phyloP scores from a whole-genome alignment of 2,888 invertebrate species.

The Elmis aenea region DNA sequence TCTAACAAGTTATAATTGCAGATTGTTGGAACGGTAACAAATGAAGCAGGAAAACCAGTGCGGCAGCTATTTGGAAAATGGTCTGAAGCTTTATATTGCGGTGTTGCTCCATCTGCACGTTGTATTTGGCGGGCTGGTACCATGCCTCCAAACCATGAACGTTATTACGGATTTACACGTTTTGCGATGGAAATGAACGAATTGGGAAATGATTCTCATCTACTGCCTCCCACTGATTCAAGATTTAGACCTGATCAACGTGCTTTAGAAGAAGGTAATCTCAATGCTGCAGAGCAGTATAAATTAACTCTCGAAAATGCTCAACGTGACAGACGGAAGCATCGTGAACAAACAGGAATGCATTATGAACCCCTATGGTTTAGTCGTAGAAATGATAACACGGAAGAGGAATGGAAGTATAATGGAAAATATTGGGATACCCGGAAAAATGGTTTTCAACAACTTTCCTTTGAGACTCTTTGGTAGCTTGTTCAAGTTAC shows the following conservation, averaged over 20 bases:
- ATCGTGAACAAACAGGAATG: conserved; percentile 53
- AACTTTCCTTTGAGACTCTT: conserved; percentile 52
- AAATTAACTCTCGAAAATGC: conserved; percentile 69
- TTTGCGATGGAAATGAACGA: conserved; percentile 84
- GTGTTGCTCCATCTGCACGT: conserved; percentile 64
- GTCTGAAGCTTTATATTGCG: conserved; percentile 75
- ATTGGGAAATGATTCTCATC: conserved; percentile 57
- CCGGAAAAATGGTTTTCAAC: conserved; percentile 61
- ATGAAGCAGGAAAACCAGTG: conserved; percentile 54
- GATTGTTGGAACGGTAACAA: conserved; percentile 56
- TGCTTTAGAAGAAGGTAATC: conserved; percentile 69
- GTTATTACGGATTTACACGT: conserved; percentile 79
- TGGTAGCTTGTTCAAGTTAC: conserved; percentile 52
- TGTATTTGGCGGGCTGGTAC: conserved; percentile 78
- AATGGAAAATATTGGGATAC: conserved; percentile 72
- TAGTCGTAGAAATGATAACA: conserved; percentile 36
- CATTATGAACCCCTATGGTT: conserved; percentile 58
- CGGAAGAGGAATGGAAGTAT: conserved; percentile 65
- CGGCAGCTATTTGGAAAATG: conserved; percentile 70
- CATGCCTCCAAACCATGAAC: conserved; percentile 73
- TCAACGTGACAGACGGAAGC: conserved; percentile 66
- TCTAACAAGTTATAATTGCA: conserved; percentile 13
- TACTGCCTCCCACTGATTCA: conserved; percentile 71
- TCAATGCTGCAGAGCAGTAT: conserved; percentile 64
- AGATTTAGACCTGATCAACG: conserved; percentile 71